Percentiles rank a stretch among this genome's conserved stretches.
Evolutionary conservation across 2,113 vertebrate genomes (phyloP).

Genomic region (Ceuthmochares aereus): DNA sequence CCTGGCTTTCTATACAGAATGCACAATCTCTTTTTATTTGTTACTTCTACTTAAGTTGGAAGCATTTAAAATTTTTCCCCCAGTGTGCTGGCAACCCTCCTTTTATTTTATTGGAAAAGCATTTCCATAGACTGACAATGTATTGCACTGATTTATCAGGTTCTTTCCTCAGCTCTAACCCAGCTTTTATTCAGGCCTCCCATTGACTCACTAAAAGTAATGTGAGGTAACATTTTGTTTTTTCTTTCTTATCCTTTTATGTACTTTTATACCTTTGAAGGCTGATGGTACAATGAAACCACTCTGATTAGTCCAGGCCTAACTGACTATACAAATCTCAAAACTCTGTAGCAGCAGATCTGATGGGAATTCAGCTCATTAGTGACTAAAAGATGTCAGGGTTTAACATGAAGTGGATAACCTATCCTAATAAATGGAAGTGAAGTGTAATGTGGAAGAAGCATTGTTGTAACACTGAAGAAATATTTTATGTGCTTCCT

Average conservation of each 20-base stretch:
- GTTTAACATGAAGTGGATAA: slow-evolving; percentile 32
- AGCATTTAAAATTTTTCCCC: not conserved
- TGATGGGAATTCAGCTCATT: slow-evolving; percentile 5
- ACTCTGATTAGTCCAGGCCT: not conserved
- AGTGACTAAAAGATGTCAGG: not conserved
- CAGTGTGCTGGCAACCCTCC: not conserved
- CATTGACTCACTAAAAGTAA: not conserved
- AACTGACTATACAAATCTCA: slow-evolving; percentile 6
- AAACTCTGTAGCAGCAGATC: not conserved
- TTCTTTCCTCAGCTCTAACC: not conserved
- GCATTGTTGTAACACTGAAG: not conserved
- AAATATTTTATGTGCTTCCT: not conserved
- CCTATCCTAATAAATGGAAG: not conserved
- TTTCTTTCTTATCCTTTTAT: not conserved
- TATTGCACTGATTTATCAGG: not conserved
- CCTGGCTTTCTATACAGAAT: not conserved
- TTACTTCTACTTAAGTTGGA: not conserved
- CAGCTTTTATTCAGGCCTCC: not conserved
- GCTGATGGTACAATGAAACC: not conserved
- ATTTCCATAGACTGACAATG: not conserved
- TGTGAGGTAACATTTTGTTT: not conserved
- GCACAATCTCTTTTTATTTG: not conserved
- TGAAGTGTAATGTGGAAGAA: not conserved
- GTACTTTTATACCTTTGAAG: not conserved
- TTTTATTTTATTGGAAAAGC: not conserved